phyloP scores from a whole-genome alignment of 2,797 vertebrate species.

The Myotis pilosus region DNA sequence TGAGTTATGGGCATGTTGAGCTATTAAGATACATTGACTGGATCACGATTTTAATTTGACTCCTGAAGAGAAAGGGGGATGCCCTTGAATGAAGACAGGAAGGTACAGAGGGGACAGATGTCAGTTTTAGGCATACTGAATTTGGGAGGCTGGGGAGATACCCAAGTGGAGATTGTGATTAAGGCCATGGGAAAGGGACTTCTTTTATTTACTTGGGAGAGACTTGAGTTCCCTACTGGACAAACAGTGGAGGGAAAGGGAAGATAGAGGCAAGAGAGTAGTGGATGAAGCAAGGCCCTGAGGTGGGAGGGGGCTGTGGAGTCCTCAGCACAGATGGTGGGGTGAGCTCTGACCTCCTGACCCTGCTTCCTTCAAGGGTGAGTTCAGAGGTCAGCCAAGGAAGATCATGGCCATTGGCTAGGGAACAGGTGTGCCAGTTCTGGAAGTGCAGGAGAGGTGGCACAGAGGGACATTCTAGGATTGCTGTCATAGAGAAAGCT shows the following conservation, averaged over 20 bases:
- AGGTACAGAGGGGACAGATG: background rate
- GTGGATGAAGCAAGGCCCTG: background rate
- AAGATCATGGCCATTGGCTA: background rate
- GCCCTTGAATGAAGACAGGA: background rate
- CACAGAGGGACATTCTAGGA: background rate
- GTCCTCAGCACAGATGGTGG: too few relatives aligned
- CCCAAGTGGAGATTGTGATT: background rate
- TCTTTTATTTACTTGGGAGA: background rate
- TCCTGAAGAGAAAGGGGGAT: background rate
- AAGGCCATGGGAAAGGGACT: background rate
- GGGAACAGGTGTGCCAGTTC: background rate
- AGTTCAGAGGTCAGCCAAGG: background rate
- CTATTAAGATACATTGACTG: accelerated
- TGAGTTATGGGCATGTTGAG: background rate
- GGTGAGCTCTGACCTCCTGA: background rate
- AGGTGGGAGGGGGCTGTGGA: background rate
- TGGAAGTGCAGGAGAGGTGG: background rate
- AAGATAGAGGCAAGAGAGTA: background rate
- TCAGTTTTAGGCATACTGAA: background rate
- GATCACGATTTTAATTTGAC: background rate
- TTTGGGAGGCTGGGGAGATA: background rate
- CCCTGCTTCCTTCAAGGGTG: background rate
- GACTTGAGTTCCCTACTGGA: background rate
- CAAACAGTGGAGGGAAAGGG: background rate
- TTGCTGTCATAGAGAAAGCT: background rate